Evolutionary conservation across 2,113 vertebrate species (phyloP).

Genomic region (Smithornis capensis): DNA sequence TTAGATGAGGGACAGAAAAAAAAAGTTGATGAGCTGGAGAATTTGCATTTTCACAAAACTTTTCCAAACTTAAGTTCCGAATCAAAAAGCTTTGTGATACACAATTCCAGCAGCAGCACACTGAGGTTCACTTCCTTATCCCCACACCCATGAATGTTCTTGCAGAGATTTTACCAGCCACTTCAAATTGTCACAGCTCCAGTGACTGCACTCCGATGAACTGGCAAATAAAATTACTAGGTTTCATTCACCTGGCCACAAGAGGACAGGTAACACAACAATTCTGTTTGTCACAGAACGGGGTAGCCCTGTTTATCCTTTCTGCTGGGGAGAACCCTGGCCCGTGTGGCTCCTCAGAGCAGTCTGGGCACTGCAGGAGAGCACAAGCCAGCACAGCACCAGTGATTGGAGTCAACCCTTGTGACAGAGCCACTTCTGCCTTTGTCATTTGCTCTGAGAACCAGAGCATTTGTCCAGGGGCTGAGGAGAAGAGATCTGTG

Average conservation of each 20-base stretch:
- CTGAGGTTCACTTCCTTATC: neutral
- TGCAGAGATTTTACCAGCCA: neutral
- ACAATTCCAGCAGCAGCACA: neutral
- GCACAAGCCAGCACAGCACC: neutral
- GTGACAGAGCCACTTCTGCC: neutral
- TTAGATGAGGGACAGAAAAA: neutral
- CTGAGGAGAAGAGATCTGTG: neutral
- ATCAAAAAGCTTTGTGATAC: neutral
- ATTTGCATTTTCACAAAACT: neutral
- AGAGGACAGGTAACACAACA: neutral
- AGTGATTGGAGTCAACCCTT: too few relatives aligned
- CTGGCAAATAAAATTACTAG: neutral
- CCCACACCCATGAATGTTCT: neutral
- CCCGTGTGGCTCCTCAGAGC: neutral
- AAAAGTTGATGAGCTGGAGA: neutral
- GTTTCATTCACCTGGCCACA: neutral
- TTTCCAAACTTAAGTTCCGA: neutral
- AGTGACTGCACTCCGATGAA: rapidly evolving
- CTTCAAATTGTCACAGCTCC: neutral
- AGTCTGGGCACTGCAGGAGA: neutral
- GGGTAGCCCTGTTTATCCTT: neutral
- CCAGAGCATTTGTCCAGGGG: neutral
- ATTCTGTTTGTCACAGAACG: neutral
- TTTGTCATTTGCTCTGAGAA: neutral
- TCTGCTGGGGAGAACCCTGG: neutral